A percentile compares a stretch with the other conserved stretches of the same genome.
phyloP scores from a whole-genome alignment of 92 coral and sea anemone genomes.

The Phenganax subtilis region DNA sequence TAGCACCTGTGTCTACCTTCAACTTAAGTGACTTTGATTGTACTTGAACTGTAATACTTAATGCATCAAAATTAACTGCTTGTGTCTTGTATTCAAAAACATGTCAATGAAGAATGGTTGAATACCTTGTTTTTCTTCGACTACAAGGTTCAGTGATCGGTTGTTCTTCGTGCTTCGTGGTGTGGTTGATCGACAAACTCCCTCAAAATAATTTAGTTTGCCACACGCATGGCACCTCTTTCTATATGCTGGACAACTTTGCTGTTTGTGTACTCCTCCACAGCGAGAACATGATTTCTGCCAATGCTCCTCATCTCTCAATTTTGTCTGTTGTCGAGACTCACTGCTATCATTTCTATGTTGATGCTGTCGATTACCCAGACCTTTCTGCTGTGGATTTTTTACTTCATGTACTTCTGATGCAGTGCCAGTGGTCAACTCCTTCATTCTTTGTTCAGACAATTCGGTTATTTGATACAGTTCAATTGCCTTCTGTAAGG shows the following conservation, averaged over 20 bases:
- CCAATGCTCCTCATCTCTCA: too few relatives aligned
- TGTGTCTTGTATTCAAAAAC: not conserved
- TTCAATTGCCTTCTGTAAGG: too few relatives aligned
- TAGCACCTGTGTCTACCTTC: slow-evolving; percentile 41
- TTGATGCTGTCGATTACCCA: too few relatives aligned
- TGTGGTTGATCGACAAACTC: slow-evolving; percentile 21
- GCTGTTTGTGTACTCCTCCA: too few relatives aligned
- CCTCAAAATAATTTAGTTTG: slow-evolving; percentile 11
- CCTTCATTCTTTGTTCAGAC: too few relatives aligned
- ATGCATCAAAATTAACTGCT: not conserved
- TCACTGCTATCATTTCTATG: too few relatives aligned
- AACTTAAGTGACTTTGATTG: slow-evolving; percentile 1
- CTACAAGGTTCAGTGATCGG: not conserved
- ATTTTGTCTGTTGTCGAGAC: too few relatives aligned
- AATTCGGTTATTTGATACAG: too few relatives aligned
- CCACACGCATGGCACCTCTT: slow-evolving; percentile 17
- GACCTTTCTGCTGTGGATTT: too few relatives aligned
- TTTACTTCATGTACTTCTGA: too few relatives aligned
- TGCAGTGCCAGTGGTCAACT: too few relatives aligned
- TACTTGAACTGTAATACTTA: slow-evolving; percentile 3
- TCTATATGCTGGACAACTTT: slow-evolving; percentile 11
- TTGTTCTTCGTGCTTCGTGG: not conserved
- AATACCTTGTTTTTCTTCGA: slow-evolving; percentile 8
- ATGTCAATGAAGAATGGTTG: slow-evolving; percentile 7
- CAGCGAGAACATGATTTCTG: too few relatives aligned